Conservation (phyloP, 2,113 vertebrate genomes). For the Pampusana beccarii region DNA sequence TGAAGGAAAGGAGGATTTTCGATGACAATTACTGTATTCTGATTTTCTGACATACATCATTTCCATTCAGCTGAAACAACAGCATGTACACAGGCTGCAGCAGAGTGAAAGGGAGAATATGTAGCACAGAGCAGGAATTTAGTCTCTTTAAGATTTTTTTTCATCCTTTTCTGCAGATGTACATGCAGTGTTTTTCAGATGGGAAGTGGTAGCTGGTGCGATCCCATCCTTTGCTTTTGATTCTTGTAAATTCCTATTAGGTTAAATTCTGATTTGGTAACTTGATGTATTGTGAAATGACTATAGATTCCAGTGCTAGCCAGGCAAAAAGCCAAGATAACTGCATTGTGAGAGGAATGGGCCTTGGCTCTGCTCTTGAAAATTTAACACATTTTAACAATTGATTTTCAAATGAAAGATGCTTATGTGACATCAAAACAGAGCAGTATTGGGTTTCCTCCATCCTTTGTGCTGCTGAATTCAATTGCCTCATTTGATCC, state of each 20-base stretch:
- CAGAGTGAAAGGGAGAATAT: not conserved
- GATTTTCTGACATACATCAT: not conserved
- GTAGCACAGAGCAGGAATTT: not conserved
- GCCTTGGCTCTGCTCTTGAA: not conserved
- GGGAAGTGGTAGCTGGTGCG: not conserved
- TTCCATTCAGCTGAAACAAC: not conserved
- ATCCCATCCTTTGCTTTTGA: not conserved
- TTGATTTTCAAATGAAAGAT: not conserved
- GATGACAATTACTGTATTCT: not conserved
- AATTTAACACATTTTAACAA: slow-evolving; percentile 17
- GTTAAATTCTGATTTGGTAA: not conserved
- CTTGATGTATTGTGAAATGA: not conserved
- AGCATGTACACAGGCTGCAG: not conserved
- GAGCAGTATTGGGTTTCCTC: not conserved
- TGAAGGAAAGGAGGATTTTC: not conserved
- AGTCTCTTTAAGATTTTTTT: not conserved
- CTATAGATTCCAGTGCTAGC: not conserved
- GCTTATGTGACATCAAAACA: not conserved
- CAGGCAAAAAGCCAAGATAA: slow-evolving; percentile 25
- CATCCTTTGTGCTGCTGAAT: not conserved
- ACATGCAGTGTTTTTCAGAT: not conserved
- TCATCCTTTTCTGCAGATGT: not conserved
- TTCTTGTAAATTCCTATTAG: not conserved
- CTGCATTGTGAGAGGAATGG: not conserved
- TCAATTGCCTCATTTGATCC: not conserved